A percentile compares a stretch with the other conserved stretches of the same genome.
phyloP scores from a whole-genome alignment of 2,113 vertebrate genomes.

The Mastomys natalensis region DNA sequence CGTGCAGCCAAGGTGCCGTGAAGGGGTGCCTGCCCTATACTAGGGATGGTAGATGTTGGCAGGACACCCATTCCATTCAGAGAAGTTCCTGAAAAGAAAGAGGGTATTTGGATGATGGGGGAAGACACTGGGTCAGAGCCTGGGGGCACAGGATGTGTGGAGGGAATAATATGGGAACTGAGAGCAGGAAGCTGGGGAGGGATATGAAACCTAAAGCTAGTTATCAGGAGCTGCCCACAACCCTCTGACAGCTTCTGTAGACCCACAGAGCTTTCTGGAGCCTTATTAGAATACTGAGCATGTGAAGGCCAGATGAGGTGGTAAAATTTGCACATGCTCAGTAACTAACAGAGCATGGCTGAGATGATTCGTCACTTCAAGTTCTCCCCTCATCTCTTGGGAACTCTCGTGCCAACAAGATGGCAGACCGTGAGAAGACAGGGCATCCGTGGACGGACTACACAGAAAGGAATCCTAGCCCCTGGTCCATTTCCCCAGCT shows the following conservation, averaged over 20 bases:
- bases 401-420: not conserved
- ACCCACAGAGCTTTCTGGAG: not conserved
- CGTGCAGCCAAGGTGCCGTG: not conserved
- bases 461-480: not conserved
- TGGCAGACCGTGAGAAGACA: not conserved
- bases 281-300: not conserved
- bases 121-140: not conserved
- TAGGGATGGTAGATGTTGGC: not conserved
- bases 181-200: not conserved
- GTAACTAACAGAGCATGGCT: not conserved
- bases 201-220: not conserved
- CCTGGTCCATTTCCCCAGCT: not conserved
- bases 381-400: not conserved
- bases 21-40: not conserved
- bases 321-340: not conserved
- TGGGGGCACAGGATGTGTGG: not conserved
- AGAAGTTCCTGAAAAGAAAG: not conserved
- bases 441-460: not conserved
- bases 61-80: not conserved
- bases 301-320: no score
- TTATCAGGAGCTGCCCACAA: not conserved
- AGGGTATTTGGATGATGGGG: not conserved
- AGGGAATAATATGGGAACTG: no score
- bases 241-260: not conserved
- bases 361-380: not conserved